phyloP scores from a whole-genome alignment of 2,797 vertebrate species.

The Dicrostonyx torquatus region DNA sequence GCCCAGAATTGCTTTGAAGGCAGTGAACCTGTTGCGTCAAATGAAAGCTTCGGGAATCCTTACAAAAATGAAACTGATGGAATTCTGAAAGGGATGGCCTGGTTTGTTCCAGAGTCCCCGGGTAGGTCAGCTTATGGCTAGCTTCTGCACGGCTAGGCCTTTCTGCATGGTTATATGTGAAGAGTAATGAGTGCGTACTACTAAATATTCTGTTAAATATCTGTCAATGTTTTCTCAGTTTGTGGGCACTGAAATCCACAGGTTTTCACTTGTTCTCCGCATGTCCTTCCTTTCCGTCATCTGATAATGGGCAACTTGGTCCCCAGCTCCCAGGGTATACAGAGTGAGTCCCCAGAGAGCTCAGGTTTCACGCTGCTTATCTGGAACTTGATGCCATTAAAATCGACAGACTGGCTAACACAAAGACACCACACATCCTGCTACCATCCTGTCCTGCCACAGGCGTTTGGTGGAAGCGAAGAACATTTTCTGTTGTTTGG shows the following conservation, averaged over 20 bases:
- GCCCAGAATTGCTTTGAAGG: background rate
- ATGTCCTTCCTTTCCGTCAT: background rate
- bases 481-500: constrained; percentile 35
- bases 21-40: background rate
- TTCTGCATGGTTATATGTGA: background rate
- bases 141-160: background rate
- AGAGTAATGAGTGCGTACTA: background rate
- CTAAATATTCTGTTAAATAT: background rate
- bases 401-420: background rate
- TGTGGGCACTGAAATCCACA: background rate
- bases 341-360: constrained; percentile 30
- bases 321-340: background rate
- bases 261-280: background rate
- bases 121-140: constrained; percentile 4
- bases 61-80: background rate
- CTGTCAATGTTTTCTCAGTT: background rate
- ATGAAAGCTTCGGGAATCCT: constrained; percentile 13
- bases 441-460: background rate
- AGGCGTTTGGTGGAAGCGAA: background rate
- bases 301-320: background rate
- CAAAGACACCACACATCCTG: background rate
- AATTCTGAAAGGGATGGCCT: background rate
- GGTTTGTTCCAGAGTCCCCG: background rate
- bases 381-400: constrained; percentile 38
- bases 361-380: constrained; percentile 9